Conservation (phyloP, 2,113 vertebrate genomes). For the Lepisosteus oculatus region DNA sequence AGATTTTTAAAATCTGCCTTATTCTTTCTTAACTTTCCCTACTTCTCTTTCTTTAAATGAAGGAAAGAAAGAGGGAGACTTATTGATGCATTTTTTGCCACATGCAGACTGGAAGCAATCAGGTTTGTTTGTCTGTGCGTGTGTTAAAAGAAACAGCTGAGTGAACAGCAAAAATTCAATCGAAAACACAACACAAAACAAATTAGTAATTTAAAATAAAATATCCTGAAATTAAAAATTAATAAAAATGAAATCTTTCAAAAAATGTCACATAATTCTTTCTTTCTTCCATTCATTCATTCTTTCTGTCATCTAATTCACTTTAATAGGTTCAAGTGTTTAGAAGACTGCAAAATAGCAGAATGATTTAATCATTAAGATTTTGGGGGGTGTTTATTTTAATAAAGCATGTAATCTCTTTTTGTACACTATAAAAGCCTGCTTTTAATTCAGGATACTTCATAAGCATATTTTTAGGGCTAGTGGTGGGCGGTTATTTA, state of each 20-base stretch:
- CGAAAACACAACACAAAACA: slow-evolving; percentile 27
- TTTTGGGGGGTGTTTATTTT: not conserved
- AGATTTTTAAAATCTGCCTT: no score
- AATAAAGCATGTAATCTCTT: no score
- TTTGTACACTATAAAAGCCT: not conserved
- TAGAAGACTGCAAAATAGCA: not conserved
- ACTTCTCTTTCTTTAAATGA: no score
- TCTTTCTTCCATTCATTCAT: not conserved
- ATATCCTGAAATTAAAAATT: slow-evolving; percentile 4
- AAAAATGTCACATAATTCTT: slow-evolving; percentile 15
- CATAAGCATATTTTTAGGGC: not conserved
- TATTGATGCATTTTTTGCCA: not conserved
- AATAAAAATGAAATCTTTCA: slow-evolving; percentile 19
- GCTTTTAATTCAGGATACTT: slow-evolving; percentile 9
- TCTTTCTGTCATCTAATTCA: not conserved
- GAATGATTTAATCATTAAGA: slow-evolving; percentile 9
- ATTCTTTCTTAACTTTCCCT: no score
- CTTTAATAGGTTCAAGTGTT: slow-evolving; percentile 13
- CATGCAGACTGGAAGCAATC: slow-evolving; percentile 16
- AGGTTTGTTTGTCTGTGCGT: slow-evolving; percentile 1
- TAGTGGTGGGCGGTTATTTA: not conserved
- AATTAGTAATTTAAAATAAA: slow-evolving; percentile 23
- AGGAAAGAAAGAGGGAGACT: not conserved
- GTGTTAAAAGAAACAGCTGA: slow-evolving; percentile 19
- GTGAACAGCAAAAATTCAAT: slow-evolving; percentile 21